Conservation (phyloP, 2,888 invertebrate species). For the Noctua janthe region DNA sequence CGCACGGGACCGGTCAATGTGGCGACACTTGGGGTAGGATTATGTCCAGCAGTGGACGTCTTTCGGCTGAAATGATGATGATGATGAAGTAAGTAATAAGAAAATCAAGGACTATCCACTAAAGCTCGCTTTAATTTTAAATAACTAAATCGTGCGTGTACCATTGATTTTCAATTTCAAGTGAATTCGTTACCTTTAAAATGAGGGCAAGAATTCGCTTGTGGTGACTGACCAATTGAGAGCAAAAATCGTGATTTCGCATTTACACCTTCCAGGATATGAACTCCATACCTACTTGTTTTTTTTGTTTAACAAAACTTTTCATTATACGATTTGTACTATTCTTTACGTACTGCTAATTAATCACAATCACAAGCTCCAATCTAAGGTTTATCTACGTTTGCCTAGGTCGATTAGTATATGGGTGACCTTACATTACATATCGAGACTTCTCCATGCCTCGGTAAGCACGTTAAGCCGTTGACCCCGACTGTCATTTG, state of each 20-base stretch:
- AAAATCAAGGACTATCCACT: not conserved
- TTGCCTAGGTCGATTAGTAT: not conserved
- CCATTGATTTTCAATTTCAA: slow-evolving; percentile 48
- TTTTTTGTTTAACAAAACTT: slow-evolving; percentile 22
- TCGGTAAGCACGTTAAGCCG: not conserved
- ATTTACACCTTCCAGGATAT: slow-evolving; percentile 27
- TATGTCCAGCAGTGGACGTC: too few relatives aligned
- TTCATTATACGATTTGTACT: slow-evolving; percentile 10
- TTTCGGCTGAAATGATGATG: too few relatives aligned
- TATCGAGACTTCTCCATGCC: not conserved
- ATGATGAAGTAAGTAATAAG: not conserved
- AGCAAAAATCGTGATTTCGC: slow-evolving; percentile 40
- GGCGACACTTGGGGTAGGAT: too few relatives aligned
- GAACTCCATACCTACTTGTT: not conserved
- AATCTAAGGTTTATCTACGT: not conserved
- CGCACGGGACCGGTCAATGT: too few relatives aligned
- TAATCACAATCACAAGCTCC: not conserved
- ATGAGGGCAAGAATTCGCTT: slow-evolving; percentile 46
- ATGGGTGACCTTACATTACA: not conserved
- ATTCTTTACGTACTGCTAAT: slow-evolving; percentile 13
- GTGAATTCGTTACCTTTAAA: slow-evolving; percentile 37
- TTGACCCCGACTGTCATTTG: not conserved
- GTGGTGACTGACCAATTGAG: slow-evolving; percentile 44
- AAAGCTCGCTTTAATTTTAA: slow-evolving; percentile 5
- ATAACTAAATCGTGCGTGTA: slow-evolving; percentile 31